phyloP scores from a whole-genome alignment of 1,140 invertebrate species.

The Bathynomus jamesi region DNA sequence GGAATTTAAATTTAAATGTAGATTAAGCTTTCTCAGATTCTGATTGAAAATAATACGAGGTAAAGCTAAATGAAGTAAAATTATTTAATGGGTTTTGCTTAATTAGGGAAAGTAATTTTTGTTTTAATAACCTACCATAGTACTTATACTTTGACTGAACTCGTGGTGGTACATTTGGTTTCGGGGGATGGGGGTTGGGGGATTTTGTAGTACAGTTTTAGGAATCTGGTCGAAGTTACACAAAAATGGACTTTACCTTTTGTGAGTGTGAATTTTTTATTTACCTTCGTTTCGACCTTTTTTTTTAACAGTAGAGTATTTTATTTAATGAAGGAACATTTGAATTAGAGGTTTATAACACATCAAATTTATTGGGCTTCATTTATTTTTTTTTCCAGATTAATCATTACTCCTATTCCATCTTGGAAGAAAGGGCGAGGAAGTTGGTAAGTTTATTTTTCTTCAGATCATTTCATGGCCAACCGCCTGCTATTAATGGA shows the following conservation, averaged over 20 bases:
- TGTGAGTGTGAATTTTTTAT: neutral
- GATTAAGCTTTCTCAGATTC: no score
- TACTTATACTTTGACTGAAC: neutral
- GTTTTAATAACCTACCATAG: neutral
- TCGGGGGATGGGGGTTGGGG: no score
- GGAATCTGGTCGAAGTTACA: neutral
- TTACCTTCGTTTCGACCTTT: neutral
- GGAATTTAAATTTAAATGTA: no score
- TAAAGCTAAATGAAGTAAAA: no score
- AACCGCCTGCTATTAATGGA: no score
- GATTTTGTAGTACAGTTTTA: neutral
- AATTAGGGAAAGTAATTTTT: neutral
- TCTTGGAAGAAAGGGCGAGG: conserved; percentile 63
- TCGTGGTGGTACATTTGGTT: no score
- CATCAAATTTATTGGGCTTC: no score
- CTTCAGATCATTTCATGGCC: no score
- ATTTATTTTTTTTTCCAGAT: conserved; percentile 50
- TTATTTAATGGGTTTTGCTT: neutral
- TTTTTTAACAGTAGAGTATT: no score
- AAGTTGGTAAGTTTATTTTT: conserved; percentile 59
- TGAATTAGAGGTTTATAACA: no score
- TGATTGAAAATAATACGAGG: no score
- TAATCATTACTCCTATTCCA: conserved; percentile 71
- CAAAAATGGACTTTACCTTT: neutral
- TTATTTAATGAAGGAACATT: no score